Conservation (phyloP, 2,888 invertebrate genomes). For the Eugnorisma glareosa region DNA sequence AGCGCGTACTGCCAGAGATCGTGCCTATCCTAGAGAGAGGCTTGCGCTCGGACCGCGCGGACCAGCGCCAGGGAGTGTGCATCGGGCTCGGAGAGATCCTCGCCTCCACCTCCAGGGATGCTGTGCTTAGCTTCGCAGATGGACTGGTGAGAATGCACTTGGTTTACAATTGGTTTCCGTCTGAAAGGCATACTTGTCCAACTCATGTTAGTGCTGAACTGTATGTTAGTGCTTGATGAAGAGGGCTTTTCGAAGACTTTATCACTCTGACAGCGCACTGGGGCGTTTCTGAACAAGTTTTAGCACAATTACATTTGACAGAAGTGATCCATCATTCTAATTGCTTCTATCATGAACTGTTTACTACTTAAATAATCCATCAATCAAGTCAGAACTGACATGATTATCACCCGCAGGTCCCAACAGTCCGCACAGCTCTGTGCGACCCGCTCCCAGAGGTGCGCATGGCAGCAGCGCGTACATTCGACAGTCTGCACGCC, state of each 20-base stretch:
- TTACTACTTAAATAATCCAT: not conserved
- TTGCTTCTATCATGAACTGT: not conserved
- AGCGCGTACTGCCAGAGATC: slow-evolving; percentile 99
- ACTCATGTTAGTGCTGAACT: not conserved
- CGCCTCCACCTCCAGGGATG: slow-evolving; percentile 98
- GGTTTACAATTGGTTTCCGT: not conserved
- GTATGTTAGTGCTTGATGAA: not conserved
- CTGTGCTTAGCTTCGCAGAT: slow-evolving; percentile 94
- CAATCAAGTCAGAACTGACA: not conserved
- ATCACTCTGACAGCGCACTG: not conserved
- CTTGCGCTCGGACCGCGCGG: slow-evolving; percentile 96
- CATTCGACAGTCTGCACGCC: slow-evolving; percentile 98
- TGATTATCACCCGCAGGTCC: slow-evolving; percentile 80
- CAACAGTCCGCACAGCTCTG: slow-evolving; percentile 98
- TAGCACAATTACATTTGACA: not conserved
- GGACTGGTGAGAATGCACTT: slow-evolving; percentile 75
- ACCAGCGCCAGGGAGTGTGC: slow-evolving; percentile 99
- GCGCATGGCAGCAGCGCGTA: slow-evolving; percentile 98
- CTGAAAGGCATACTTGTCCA: not conserved
- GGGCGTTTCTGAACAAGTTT: not conserved
- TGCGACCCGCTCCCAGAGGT: slow-evolving; percentile 98
- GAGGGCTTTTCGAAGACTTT: not conserved
- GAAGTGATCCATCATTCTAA: not conserved
- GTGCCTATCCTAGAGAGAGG: slow-evolving; percentile 99
- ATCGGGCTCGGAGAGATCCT: slow-evolving; percentile 99